A percentile compares a stretch with the other conserved stretches of the same genome.
Evolutionary conservation across 2,888 invertebrate genomes (phyloP).

Genomic region (Punctoribates punctum): DNA sequence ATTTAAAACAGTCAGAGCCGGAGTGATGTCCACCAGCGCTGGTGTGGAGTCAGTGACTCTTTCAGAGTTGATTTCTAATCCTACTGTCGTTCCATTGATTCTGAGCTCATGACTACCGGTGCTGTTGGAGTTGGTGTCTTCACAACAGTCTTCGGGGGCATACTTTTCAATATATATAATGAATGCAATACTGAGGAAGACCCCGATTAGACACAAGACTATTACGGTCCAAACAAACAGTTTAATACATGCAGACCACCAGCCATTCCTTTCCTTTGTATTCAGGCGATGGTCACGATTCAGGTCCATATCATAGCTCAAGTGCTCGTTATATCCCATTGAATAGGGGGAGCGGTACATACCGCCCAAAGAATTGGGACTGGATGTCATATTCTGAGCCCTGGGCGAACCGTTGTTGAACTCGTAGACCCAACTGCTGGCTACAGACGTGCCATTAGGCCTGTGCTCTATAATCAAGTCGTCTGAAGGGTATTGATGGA

Average conservation of each 20-base stretch:
- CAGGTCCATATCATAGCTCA: constrained; percentile 13
- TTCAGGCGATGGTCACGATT: not conserved
- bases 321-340: not conserved
- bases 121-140: not conserved
- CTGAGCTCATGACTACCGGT: not conserved
- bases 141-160: not conserved
- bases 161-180: constrained; percentile 20
- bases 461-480: not conserved
- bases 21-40: too few species aligned
- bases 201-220: not conserved
- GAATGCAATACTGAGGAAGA: not conserved
- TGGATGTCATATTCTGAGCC: not conserved
- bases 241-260: not conserved
- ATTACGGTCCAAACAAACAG: constrained; percentile 3
- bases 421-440: constrained; percentile 21
- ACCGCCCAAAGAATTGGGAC: not conserved
- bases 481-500: not conserved
- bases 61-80: too few species aligned
- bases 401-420: not conserved
- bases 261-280: not conserved
- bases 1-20: too few species aligned
- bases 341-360: not conserved
- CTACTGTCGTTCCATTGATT: too few species aligned
- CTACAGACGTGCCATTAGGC: not conserved
- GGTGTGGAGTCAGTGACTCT: too few species aligned